Evolutionary conservation across 1,140 invertebrate genomes (phyloP).

Genomic region (Anoplolepis gracilipes): DNA sequence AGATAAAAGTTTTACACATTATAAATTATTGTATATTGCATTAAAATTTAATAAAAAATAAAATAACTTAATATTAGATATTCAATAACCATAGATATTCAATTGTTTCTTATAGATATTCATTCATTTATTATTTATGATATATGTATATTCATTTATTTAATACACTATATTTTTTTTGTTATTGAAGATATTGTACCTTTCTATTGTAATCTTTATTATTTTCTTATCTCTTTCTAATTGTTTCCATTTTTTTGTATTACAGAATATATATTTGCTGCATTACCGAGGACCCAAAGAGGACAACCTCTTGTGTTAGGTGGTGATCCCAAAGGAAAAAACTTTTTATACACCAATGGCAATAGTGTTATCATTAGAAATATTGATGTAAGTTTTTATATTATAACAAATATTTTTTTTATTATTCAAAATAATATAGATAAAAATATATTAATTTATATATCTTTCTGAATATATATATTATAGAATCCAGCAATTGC

Average conservation of each 20-base stretch:
- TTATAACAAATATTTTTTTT: not conserved
- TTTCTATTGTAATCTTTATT: not conserved
- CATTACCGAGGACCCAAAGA: slow-evolving; percentile 96
- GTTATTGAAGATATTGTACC: not conserved
- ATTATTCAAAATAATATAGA: not conserved
- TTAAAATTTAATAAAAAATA: not conserved
- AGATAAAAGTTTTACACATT: slow-evolving; percentile 12
- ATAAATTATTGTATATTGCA: too few species aligned
- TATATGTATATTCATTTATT: too few species aligned
- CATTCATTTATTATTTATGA: too few species aligned
- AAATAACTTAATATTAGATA: not conserved
- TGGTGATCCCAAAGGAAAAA: slow-evolving; percentile 98
- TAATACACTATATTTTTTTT: too few species aligned
- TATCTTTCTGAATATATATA: slow-evolving; percentile 20
- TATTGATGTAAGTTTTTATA: slow-evolving; percentile 91
- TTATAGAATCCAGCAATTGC: slow-evolving; percentile 95
- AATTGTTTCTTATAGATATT: not conserved
- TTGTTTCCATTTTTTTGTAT: slow-evolving; percentile 70
- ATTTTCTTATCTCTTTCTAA: slow-evolving; percentile 7
- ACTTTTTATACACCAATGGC: slow-evolving; percentile 98
- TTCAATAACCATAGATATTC: not conserved
- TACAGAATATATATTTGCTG: slow-evolving; percentile 95
- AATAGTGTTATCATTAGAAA: slow-evolving; percentile 99
- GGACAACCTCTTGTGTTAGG: slow-evolving; percentile 97
- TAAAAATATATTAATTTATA: not conserved